Percentiles rank a stretch among this genome's conserved stretches.
phyloP scores from a whole-genome alignment of 2,888 invertebrate species.

The Eupelmus urozonus region DNA sequence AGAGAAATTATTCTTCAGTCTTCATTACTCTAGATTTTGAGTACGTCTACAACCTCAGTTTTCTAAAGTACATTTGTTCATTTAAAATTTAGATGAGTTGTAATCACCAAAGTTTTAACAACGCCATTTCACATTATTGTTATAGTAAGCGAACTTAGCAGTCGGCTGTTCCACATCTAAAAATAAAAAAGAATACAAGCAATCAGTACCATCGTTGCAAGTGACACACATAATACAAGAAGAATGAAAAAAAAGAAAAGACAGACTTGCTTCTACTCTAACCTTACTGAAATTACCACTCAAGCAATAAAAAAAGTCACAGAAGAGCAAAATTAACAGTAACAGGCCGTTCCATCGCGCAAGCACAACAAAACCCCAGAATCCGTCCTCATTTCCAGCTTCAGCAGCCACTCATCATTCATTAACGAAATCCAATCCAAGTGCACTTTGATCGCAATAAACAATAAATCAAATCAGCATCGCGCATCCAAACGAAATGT shows the following conservation, averaged over 20 bases:
- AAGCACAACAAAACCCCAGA: no score
- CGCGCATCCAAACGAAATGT: not conserved
- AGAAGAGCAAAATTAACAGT: not conserved
- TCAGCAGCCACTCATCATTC: not conserved
- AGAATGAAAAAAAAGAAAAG: not conserved
- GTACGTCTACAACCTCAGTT: not conserved
- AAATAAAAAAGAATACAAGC: not conserved
- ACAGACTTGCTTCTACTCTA: not conserved
- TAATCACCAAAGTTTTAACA: not conserved
- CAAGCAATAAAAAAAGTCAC: not conserved
- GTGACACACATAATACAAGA: not conserved
- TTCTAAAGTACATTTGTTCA: not conserved
- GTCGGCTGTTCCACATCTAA: not conserved
- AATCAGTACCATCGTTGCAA: not conserved
- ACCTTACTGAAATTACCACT: conserved; percentile 11
- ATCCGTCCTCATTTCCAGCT: not conserved
- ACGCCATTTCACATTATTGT: not conserved
- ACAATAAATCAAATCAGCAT: not conserved
- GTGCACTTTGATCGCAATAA: not conserved
- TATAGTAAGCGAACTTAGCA: not conserved
- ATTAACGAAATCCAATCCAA: not conserved
- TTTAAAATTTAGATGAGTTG: not conserved
- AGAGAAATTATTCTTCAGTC: not conserved
- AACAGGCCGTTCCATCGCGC: not conserved
- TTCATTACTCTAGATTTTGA: not conserved